These are phyloP conservation scores for Anoncus sp. DNA, from an alignment of 2,888 invertebrate species.

Conservation along the genomic window DNA sequence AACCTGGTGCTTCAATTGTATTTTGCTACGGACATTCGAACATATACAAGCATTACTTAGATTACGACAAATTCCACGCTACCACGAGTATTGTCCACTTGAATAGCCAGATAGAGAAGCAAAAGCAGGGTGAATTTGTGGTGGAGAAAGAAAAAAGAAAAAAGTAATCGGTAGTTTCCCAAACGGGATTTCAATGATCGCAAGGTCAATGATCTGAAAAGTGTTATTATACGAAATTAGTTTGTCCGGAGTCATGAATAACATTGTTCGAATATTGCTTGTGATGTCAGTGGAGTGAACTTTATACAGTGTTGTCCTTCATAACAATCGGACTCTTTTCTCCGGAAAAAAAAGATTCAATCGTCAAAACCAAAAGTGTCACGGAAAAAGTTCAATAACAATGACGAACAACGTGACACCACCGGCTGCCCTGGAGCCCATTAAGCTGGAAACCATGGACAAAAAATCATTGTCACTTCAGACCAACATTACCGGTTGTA, in stretches of 20 bases:
- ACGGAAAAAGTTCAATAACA: not conserved
- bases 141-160: not conserved
- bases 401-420: constrained; percentile 59
- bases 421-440: constrained; percentile 38
- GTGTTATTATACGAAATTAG: not conserved
- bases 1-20: constrained; percentile 32
- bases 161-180: not conserved
- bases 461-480: constrained; percentile 51
- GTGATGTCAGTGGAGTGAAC: not conserved
- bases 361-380: not conserved
- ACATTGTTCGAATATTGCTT: not conserved
- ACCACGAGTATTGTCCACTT: not conserved
- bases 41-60: not conserved
- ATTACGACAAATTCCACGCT: not conserved
- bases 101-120: not conserved
- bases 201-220: not conserved
- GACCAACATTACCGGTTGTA: constrained; percentile 36
- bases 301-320: not conserved
- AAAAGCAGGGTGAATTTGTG: not conserved
- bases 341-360: not conserved
- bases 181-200: constrained; percentile 6
- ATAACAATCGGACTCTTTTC: not conserved
- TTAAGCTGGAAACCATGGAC: constrained; percentile 44
- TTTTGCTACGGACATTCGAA: constrained; percentile 10
- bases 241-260: not conserved